Evolutionary conservation across 2,797 vertebrate genomes (phyloP), one percentile per base, ranked within the genome.

Genomic region (Siniperca undulata): DNA sequence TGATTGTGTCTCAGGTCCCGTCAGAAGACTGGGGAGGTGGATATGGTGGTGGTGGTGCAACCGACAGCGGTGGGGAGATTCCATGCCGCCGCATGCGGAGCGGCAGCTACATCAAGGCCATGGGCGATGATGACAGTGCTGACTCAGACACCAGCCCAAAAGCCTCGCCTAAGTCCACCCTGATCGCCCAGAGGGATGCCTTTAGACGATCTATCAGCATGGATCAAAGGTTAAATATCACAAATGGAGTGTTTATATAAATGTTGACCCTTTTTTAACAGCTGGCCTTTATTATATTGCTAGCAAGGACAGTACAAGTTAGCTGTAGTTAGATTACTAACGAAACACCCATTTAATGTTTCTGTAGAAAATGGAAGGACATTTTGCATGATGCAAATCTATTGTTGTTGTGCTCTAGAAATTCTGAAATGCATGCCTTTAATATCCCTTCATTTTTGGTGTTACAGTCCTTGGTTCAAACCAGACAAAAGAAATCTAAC

Each of bases 81-180:
- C 98, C 98, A 0, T 99, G 98, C 91, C 96, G 99, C 30, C 96
- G 99, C 78, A 99, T 99, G 99, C 97, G 98, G 83, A 99, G 98
- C 6, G 98, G 98, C 93, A 99, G 99, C 96, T 99, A 99, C 95
- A 99, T 99, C 94, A 99, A 99, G 95, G 99, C 99, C 93, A 99
- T 99, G 99, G 99, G 98, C 0, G 99, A 99, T 0, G 98, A 99
- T 46, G 99, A 99, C 94, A 99, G 98, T 0, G 97, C 89, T 0
- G 98, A 99, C 94, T 99, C 98, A 0, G 98, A 99, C 4, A 93
- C 96, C 93, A 99, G 98, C 87, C 92, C 97, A 78, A 99, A 99
- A 95, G 94, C 97, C 12, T 95, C 96, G 5, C 97, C 98, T 77
- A 97, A 99, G 92, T 97, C 97, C 2, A 94, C 94, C 13, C 85